Percentiles rank a stretch among this genome's conserved stretches.
These are phyloP conservation scores for Melipona quadrifasciata DNA, from an alignment of 1,140 invertebrate genomes.

Conservation along the genomic window DNA sequence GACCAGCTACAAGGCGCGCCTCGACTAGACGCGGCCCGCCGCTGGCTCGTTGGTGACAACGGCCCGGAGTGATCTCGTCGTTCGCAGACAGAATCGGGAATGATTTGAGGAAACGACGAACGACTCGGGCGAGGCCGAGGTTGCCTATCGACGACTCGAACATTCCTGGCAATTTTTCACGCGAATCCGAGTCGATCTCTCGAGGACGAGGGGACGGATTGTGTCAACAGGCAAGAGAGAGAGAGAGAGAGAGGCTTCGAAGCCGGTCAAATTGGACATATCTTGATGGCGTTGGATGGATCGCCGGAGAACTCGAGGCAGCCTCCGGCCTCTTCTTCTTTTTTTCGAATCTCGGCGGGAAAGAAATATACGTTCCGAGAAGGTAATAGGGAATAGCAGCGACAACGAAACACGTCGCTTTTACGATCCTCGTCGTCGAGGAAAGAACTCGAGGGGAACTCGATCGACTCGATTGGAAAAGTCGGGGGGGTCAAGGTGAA, in stretches of 20 bases:
- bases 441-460: slow-evolving; percentile 1
- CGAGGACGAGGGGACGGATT: background rate
- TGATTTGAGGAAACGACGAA: background rate
- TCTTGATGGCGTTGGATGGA: slow-evolving; percentile 21
- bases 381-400: background rate
- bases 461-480: background rate
- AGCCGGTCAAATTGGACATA: slow-evolving; percentile 11
- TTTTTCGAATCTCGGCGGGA: background rate
- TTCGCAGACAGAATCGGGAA: slow-evolving; percentile 9
- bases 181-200: slow-evolving; percentile 39
- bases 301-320: background rate
- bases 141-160: background rate
- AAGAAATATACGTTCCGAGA: background rate
- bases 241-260: background rate
- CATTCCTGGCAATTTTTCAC: slow-evolving; percentile 8
- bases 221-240: background rate
- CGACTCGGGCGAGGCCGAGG: background rate
- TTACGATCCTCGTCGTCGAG: background rate
- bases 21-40: slow-evolving; percentile 84
- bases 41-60: slow-evolving; percentile 36
- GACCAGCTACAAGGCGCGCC: slow-evolving; percentile 96
- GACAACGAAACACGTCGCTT: background rate
- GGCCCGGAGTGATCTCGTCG: slow-evolving; percentile 60
- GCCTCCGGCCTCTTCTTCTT: background rate
- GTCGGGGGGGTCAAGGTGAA: background rate